Base-by-base conservation (phyloP, 2,888 invertebrate species). In the Zonitis immaculata region DNA sequence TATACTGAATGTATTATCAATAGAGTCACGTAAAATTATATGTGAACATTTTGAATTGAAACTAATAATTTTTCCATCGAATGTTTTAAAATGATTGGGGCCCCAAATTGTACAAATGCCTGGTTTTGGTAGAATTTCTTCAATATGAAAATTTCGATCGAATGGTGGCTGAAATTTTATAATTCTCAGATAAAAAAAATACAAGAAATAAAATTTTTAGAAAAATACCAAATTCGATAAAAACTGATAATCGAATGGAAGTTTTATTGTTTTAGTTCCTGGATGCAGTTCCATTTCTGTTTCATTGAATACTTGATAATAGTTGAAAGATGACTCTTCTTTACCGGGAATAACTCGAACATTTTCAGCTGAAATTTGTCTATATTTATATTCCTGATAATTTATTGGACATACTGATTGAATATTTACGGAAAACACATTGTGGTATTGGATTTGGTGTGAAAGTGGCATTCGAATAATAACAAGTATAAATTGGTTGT, bases 41-140 rank as follows among this genome's bases (percentile, higher is more conserved):
- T 92, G 88, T 1, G 86, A 80, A 72, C 94, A 94, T 0, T 84
- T 80, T 0, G 92, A 87, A 48, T 86, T 80, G 65, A 89, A 89
- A 68, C 88, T 90, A 71, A 63, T 78, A 44, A 91, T 81, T 64
- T 83, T 81, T 6, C 91, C 89, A 76, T 95, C 95, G 73, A 91
- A 95, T 0, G 92, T 91, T 64, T 84, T 84, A 70, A 90, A 87
- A 75, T 95, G 95, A 0, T 93, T 92, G 72, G 94, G 94, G 1
- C 95, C 95, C 89, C 92, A 94, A 91, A 75, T 94, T 92, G 87
- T 82, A 66, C 94, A 94, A 9, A 82, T 79, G 0, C 88, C 87
- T 0, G 86, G 81, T 62, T 81, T 81, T 0, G 87, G 86, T 7
- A 66, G 66, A 22, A 63, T 67, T 26, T 66, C 57, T 50, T 72